These are phyloP conservation scores for Abscondita cerata DNA, from an alignment of 2,888 invertebrate genomes.

Conservation along the genomic window DNA sequence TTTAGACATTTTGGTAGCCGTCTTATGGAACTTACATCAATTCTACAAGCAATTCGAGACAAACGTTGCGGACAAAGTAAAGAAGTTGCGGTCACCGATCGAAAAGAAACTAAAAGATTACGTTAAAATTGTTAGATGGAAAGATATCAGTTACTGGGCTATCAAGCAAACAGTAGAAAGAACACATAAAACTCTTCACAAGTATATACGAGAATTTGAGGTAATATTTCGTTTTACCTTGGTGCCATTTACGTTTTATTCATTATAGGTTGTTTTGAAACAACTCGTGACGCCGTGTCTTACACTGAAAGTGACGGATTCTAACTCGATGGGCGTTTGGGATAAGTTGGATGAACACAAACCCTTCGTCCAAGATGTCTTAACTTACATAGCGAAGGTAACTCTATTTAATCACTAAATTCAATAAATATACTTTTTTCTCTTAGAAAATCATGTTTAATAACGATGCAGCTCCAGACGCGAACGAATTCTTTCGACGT, in stretches of 20 bases:
- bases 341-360: not conserved
- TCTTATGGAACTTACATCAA: conserved; percentile 81
- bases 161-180: conserved; percentile 89
- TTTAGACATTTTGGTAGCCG: conserved; percentile 66
- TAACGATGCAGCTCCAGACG: not conserved
- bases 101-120: conserved; percentile 93
- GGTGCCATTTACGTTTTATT: not conserved
- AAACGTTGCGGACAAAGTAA: conserved; percentile 70
- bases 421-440: no score
- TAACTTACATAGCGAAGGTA: no score
- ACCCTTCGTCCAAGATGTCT: not conserved
- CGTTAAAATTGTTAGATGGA: conserved; percentile 94
- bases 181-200: conserved; percentile 86
- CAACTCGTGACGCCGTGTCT: no score
- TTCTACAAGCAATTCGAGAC: conserved; percentile 83
- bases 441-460: no score
- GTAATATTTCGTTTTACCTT: conserved; percentile 51
- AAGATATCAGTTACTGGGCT: conserved; percentile 93
- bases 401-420: no score
- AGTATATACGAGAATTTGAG: conserved; percentile 86
- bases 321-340: no score
- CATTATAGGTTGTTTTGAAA: not conserved
- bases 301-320: no score
- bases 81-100: conserved; percentile 77
- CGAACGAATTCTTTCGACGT: conserved; percentile 37